Conservation (phyloP, 1,140 invertebrate genomes). For the Arctopsyche grandis region DNA sequence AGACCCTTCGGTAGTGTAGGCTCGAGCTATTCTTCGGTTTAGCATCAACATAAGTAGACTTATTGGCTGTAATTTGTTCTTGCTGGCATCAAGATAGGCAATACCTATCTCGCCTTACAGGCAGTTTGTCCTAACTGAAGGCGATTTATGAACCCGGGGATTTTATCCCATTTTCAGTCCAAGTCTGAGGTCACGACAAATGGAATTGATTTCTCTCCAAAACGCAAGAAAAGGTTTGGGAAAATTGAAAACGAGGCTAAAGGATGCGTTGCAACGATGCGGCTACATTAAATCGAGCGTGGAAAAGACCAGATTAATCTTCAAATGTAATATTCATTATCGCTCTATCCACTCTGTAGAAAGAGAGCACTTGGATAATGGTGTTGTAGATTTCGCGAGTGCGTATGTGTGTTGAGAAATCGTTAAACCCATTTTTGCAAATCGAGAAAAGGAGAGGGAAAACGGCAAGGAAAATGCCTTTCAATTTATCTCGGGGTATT, state of each 20-base stretch:
- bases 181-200: constrained; percentile 36
- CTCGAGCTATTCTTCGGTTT: constrained; percentile 20
- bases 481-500: not conserved
- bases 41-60: constrained; percentile 42
- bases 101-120: constrained; percentile 35
- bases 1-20: constrained; percentile 1
- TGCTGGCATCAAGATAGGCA: constrained; percentile 42
- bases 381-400: not conserved
- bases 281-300: not conserved
- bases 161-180: constrained; percentile 27
- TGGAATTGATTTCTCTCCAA: constrained; percentile 37
- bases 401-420: not conserved
- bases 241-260: constrained; percentile 3
- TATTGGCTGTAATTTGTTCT: constrained; percentile 44
- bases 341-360: not conserved
- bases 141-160: constrained; percentile 43
- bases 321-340: not conserved
- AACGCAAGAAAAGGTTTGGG: constrained; percentile 13
- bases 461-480: constrained; percentile 5
- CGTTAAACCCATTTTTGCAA: constrained; percentile 12
- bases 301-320: not conserved
- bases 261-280: not conserved
- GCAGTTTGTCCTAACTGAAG: constrained; percentile 42
- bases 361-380: not conserved
- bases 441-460: not conserved